A percentile compares a stretch with the other conserved stretches of the same genome.
Evolutionary conservation across 2,113 vertebrate genomes (phyloP).

Genomic region (Salvelinus sp.): DNA sequence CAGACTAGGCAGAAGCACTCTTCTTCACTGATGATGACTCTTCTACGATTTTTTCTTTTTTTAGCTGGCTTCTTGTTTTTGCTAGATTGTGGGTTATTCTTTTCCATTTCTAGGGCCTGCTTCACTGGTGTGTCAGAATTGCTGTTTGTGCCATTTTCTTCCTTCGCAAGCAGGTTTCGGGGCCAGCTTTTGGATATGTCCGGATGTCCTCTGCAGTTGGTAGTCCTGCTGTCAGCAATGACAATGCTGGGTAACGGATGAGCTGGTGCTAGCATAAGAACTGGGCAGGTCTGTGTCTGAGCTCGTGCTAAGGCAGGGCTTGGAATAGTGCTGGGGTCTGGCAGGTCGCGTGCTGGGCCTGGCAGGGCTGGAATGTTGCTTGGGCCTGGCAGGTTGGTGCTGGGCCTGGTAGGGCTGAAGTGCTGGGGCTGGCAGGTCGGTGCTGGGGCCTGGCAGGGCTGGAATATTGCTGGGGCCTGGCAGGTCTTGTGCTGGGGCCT

Average conservation of each 20-base stretch:
- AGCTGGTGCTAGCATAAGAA: too few species aligned
- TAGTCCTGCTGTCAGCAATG: slow-evolving; percentile 11
- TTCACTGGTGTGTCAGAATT: slow-evolving; percentile 19
- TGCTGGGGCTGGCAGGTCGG: too few species aligned
- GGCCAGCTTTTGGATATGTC: slow-evolving; percentile 14
- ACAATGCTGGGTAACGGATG: slow-evolving; percentile 1
- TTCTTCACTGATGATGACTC: not conserved
- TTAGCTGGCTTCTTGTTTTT: slow-evolving; percentile 15
- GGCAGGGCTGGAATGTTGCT: too few species aligned
- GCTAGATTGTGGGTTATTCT: slow-evolving; percentile 9
- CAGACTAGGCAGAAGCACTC: slow-evolving; percentile 10
- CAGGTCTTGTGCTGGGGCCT: not conserved
- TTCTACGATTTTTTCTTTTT: not conserved
- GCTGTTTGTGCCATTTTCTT: slow-evolving; percentile 5
- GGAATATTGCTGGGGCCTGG: not conserved
- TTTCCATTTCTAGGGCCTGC: slow-evolving; percentile 7
- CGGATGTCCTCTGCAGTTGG: slow-evolving; percentile 9
- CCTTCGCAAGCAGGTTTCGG: slow-evolving; percentile 1
- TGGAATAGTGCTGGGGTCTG: too few species aligned
- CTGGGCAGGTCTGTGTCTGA: not conserved
- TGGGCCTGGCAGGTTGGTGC: too few species aligned
- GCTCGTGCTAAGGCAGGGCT: slow-evolving; percentile 3
- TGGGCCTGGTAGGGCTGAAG: not conserved
- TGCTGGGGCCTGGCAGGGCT: not conserved
- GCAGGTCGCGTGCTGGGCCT: too few species aligned